Evolutionary conservation across 2,797 vertebrate genomes (phyloP).

Genomic region (Enteromius trimaculatus): DNA sequence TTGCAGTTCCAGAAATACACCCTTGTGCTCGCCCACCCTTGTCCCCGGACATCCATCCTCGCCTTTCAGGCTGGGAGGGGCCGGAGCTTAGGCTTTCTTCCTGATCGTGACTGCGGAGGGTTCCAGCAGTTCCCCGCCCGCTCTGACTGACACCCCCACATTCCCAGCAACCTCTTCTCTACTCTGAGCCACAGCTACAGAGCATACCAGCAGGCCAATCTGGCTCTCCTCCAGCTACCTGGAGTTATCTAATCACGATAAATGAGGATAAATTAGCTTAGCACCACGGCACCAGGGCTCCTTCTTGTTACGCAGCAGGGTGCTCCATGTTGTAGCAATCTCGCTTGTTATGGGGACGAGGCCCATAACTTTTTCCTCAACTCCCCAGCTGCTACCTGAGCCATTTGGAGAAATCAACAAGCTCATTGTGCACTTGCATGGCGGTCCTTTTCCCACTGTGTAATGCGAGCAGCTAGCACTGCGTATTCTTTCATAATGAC

Average conservation of each 20-base stretch:
- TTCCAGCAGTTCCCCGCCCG: constrained; percentile 72
- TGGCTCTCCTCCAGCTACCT: constrained; percentile 75
- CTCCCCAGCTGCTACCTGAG: constrained; percentile 3
- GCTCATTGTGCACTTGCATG: constrained; percentile 5
- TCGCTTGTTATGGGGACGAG: constrained; percentile 3
- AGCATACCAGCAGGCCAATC: constrained; percentile 66
- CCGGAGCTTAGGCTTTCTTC: constrained; percentile 72
- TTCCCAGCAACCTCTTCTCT: constrained; percentile 68
- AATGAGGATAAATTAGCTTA: constrained; percentile 37
- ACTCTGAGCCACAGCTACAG: constrained; percentile 65
- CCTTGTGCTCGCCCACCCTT: constrained; percentile 79
- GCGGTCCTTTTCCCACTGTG: constrained; percentile 20
- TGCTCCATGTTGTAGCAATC: not conserved
- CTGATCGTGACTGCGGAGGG: constrained; percentile 78
- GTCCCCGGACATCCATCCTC: constrained; percentile 79
- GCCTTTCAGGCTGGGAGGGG: constrained; percentile 76
- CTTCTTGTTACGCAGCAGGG: constrained; percentile 10
- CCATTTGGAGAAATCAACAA: constrained; percentile 29
- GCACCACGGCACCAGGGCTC: not conserved
- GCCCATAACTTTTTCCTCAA: constrained; percentile 25
- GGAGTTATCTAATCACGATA: constrained; percentile 74
- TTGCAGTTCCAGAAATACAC: constrained; percentile 83
- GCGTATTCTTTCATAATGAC: constrained; percentile 46
- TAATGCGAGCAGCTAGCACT: constrained; percentile 13
- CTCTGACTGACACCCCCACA: constrained; percentile 69